Base-by-base conservation (phyloP, 1,140 invertebrate genomes). In the Zaprionus ornatus region DNA sequence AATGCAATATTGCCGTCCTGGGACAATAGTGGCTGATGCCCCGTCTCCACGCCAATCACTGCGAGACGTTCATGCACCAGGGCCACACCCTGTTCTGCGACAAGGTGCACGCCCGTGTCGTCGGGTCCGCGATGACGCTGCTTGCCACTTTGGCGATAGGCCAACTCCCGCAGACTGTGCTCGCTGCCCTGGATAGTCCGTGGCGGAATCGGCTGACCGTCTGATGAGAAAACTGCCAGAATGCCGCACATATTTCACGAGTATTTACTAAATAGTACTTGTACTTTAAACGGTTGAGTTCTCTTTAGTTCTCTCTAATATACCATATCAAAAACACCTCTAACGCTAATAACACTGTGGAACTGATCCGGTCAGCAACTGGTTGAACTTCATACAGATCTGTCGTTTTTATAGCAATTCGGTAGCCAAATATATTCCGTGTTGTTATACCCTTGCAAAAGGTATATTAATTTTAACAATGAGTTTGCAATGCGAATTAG, bases 81-180 rank as follows among this genome's bases (percentile, higher is more conserved):
- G 0, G 71, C 77, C 9, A 87, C 80, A 9, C 83, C 86, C 45
- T 91, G 69, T 2, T 84, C 79, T 7, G 40, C 19, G 0, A 87
- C 40, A 1, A 78, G 7, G 1, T 57, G 60, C 2, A 90, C 60
- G 3, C 90, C 90, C 6, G 86, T 91, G n/a, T 90, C 79, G 56
- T 91, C 90, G 3, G 90, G 90, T 23, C 90, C 90, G 3, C 90
- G 82, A 81, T 91, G 90, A 0, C 90, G 70, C 42, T 91, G 90
- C 50, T 82, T 82, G 23, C 79, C 78, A 25, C 86, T 90, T 55
- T 90, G 86, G 0, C 76, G 69, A 61, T 84, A 90, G 5, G 83
- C 79, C 54, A 91, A 35, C 64, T 91, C 86, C 13, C 90, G 71
- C 27, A 90, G 25, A 1, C 69, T 75, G 25, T 84, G 74, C 10